phyloP scores from a whole-genome alignment of 2,888 invertebrate species.

The Argyresthia goedartella region DNA sequence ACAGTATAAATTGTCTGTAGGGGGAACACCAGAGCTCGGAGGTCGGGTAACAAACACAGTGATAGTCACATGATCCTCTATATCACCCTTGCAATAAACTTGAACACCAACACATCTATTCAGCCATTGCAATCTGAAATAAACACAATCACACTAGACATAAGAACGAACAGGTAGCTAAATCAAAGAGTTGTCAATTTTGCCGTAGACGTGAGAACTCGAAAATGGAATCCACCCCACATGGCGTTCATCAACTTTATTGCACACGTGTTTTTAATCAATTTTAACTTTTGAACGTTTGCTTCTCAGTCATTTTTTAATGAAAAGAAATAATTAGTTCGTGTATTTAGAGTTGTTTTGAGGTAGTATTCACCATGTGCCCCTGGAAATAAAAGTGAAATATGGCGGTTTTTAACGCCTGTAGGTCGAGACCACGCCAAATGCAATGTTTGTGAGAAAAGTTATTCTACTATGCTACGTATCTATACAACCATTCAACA shows the following conservation, averaged over 20 bases:
- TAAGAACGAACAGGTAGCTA: background rate
- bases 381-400: too few species aligned
- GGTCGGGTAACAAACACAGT: constrained; percentile 15
- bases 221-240: constrained; percentile 22
- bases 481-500: too few species aligned
- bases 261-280: constrained; percentile 41
- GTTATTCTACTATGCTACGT: too few species aligned
- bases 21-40: constrained; percentile 10
- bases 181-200: background rate
- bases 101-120: background rate
- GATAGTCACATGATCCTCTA: constrained; percentile 22
- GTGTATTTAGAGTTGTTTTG: too few species aligned
- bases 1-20: constrained; percentile 26
- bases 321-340: too few species aligned
- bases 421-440: too few species aligned
- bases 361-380: too few species aligned
- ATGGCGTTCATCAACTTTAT: constrained; percentile 40
- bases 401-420: too few species aligned
- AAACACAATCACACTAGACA: background rate
- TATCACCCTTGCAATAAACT: background rate
- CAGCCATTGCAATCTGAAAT: background rate
- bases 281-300: constrained; percentile 27
- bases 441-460: too few species aligned
- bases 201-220: constrained; percentile 15
- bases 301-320: too few species aligned